Conservation (phyloP, 2,113 vertebrate species). For the Spilogale gracilis region DNA sequence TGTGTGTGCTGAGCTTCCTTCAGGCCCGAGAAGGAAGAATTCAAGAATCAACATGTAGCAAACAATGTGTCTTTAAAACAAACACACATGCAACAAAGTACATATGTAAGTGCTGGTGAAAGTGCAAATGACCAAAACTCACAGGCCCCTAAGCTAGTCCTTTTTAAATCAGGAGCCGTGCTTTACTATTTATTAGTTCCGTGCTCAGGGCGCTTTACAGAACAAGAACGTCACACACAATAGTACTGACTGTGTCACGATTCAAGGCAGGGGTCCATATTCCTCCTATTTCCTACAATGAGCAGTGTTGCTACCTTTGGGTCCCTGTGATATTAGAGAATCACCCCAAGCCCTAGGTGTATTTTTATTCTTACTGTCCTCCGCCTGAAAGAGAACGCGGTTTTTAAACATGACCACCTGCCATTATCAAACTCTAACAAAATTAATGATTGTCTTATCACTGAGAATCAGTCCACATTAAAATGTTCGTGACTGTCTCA, state of each 20-base stretch:
- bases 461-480: not conserved
- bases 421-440: not conserved
- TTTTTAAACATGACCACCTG: not conserved
- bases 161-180: not conserved
- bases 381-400: not conserved
- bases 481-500: not conserved
- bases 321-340: not conserved
- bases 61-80: not conserved
- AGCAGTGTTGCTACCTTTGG: not conserved
- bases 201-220: not conserved
- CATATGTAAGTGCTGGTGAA: not conserved
- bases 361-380: not conserved
- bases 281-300: not conserved
- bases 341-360: not conserved
- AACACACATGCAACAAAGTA: not conserved
- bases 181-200: not conserved
- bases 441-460: not conserved
- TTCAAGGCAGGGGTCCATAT: fast-evolving
- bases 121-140: not conserved
- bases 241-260: not conserved
- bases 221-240: not conserved
- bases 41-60: not conserved
- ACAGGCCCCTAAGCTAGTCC: not conserved
- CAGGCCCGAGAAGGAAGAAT: not conserved
- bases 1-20: not conserved